Evolutionary conservation across 2,888 invertebrate genomes (phyloP).

Genomic region (Oligia strigilis): DNA sequence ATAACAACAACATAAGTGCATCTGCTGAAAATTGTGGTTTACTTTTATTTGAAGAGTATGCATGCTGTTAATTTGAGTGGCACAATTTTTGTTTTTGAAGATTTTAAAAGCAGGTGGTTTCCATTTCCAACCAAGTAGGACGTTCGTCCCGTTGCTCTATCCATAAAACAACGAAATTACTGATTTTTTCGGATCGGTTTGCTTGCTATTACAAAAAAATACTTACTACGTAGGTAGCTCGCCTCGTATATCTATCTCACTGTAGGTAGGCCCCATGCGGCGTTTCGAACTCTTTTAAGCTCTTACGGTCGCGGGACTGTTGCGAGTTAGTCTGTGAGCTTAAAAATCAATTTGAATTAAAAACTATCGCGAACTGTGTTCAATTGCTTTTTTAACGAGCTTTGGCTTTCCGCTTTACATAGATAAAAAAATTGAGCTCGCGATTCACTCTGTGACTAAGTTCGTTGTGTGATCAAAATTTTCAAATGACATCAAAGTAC

Average conservation of each 20-base stretch:
- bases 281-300: conserved; percentile 36
- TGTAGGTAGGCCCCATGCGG: not conserved
- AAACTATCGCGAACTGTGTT: conserved; percentile 18
- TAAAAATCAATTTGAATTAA: conserved; percentile 54
- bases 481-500: too few relatives aligned
- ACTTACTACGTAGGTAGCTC: not conserved
- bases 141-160: too few relatives aligned
- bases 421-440: not conserved
- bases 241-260: not conserved
- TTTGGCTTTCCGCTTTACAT: not conserved
- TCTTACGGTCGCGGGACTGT: not conserved
- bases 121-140: too few relatives aligned
- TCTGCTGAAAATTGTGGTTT: too few relatives aligned
- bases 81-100: too few relatives aligned
- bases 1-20: too few relatives aligned
- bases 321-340: conserved; percentile 32
- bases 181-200: not conserved
- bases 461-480: not conserved
- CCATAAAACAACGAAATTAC: too few relatives aligned
- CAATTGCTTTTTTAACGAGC: conserved; percentile 13
- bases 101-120: too few relatives aligned
- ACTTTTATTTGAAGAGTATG: too few relatives aligned
- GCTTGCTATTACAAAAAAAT: not conserved
- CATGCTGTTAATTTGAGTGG: too few relatives aligned
- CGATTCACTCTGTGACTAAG: not conserved